phyloP scores from a whole-genome alignment of 2,797 vertebrate genomes.

The Pygocentrus nattereri region DNA sequence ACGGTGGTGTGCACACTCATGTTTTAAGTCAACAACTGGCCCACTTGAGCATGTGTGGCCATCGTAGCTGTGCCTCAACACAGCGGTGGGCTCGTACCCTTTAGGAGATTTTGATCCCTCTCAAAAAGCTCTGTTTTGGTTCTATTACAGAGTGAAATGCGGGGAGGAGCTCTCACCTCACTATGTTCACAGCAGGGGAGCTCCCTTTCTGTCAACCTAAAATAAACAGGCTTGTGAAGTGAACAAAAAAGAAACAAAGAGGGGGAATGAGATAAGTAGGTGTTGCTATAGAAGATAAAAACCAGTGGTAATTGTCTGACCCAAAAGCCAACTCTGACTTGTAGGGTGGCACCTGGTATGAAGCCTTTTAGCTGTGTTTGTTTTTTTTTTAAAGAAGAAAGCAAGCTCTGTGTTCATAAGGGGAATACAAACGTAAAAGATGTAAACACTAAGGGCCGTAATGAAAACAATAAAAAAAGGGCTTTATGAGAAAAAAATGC shows the following conservation, averaged over 20 bases:
- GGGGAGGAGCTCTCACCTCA: not conserved
- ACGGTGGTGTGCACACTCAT: not conserved
- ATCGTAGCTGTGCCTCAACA: not conserved
- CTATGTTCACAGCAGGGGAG: slow-evolving; percentile 6
- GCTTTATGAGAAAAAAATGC: slow-evolving; percentile 76
- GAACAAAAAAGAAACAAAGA: slow-evolving; percentile 20
- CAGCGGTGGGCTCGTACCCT: not conserved
- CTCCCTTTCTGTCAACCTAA: slow-evolving; percentile 23
- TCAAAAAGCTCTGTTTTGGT: not conserved
- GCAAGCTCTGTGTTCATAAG: slow-evolving; percentile 48
- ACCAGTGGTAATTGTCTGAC: slow-evolving; percentile 15
- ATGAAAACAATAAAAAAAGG: slow-evolving; percentile 52
- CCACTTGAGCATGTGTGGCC: not conserved
- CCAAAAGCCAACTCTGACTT: not conserved
- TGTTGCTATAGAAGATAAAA: slow-evolving; percentile 14
- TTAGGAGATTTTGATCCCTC: not conserved
- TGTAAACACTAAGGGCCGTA: slow-evolving; percentile 58
- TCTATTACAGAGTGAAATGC: not conserved
- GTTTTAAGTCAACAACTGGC: not conserved
- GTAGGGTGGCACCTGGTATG: not conserved
- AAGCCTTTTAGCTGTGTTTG: slow-evolving; percentile 31
- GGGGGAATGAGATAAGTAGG: not conserved
- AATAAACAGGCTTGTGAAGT: not conserved
- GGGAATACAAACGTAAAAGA: slow-evolving; percentile 45
- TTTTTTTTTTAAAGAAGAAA: slow-evolving; percentile 55